A percentile compares a stretch with the other conserved stretches of the same genome.
phyloP scores from a whole-genome alignment of 2,888 invertebrate species.

The Oscheius sp. region DNA sequence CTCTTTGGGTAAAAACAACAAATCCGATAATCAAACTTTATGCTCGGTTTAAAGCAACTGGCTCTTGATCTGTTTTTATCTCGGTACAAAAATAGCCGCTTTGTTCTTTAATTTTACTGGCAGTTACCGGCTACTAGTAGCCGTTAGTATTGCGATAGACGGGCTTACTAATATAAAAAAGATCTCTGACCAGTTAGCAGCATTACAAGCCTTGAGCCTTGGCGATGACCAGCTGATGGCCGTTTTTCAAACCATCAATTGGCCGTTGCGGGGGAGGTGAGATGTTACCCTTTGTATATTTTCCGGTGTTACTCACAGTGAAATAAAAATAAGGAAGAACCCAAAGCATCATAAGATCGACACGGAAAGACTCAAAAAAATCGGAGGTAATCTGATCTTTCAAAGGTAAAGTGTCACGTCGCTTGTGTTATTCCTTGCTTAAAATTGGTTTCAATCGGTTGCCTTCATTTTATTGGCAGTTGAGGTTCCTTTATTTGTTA shows the following conservation, averaged over 20 bases:
- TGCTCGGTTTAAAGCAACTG: too few species aligned
- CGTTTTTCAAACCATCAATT: slow-evolving; percentile 19
- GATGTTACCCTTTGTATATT: not conserved
- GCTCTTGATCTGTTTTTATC: too few species aligned
- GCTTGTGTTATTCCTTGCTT: not conserved
- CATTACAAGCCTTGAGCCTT: not conserved
- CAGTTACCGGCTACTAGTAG: too few species aligned
- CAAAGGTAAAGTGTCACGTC: not conserved
- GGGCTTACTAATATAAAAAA: too few species aligned
- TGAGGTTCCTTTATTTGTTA: slow-evolving; percentile 21
- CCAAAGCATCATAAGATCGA: not conserved
- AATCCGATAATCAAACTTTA: not conserved
- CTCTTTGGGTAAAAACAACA: not conserved
- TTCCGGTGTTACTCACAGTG: not conserved
- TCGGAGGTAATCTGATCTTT: slow-evolving; percentile 8
- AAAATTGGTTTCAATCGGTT: too few species aligned
- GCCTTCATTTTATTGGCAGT: too few species aligned
- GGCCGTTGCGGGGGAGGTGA: slow-evolving; percentile 9
- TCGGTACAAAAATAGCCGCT: too few species aligned
- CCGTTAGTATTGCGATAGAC: too few species aligned
- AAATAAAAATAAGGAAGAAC: not conserved
- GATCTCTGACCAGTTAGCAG: too few species aligned
- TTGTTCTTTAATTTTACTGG: too few species aligned
- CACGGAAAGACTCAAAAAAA: not conserved
- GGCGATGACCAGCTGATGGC: slow-evolving; percentile 29